A percentile compares a stretch with the other conserved stretches of the same genome.
These are phyloP conservation scores for Blennius ocellaris DNA, from an alignment of 2,113 vertebrate species.

Conservation along the genomic window DNA sequence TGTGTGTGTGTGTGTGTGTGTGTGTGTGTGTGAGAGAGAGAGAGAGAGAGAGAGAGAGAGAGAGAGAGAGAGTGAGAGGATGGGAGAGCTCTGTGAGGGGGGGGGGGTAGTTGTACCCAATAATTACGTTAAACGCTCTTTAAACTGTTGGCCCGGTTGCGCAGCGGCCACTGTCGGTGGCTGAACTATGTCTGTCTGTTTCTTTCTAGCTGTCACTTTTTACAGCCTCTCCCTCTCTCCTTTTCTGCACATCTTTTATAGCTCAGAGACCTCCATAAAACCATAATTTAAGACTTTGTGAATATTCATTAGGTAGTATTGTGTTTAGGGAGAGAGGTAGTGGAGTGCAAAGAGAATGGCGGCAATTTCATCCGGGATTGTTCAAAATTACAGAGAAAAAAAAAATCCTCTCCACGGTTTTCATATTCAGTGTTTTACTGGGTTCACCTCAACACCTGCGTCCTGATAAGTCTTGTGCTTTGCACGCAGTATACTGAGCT, in stretches of 20 bases:
- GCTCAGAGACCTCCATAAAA: constrained; percentile 74
- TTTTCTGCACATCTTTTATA: constrained; percentile 71
- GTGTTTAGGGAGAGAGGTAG: constrained; percentile 53
- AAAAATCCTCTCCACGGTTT: constrained; percentile 3
- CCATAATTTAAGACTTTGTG: constrained; percentile 73
- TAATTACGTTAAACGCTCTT: constrained; percentile 59
- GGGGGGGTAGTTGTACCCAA: constrained; percentile 3
- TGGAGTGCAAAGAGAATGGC: background rate
- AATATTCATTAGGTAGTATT: constrained; percentile 76
- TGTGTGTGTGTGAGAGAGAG: constrained; percentile 24
- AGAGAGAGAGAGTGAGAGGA: no score
- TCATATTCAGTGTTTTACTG: constrained; percentile 29
- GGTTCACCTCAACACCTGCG: background rate
- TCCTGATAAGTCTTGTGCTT: constrained; percentile 25
- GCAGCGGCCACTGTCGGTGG: constrained; percentile 58
- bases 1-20: constrained; percentile 20
- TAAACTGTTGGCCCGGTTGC: constrained; percentile 69
- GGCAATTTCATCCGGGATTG: constrained; percentile 10
- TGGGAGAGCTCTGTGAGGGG: no score
- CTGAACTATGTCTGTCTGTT: constrained; percentile 66
- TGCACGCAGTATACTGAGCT: constrained; percentile 6
- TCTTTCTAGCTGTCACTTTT: constrained; percentile 34
- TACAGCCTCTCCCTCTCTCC: constrained; percentile 38
- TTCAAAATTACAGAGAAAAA: constrained; percentile 22
- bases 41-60: background rate